Percentiles rank a stretch among this genome's conserved stretches.
phyloP scores from a whole-genome alignment of 2,113 vertebrate species.

The Eleginops maclovinus region DNA sequence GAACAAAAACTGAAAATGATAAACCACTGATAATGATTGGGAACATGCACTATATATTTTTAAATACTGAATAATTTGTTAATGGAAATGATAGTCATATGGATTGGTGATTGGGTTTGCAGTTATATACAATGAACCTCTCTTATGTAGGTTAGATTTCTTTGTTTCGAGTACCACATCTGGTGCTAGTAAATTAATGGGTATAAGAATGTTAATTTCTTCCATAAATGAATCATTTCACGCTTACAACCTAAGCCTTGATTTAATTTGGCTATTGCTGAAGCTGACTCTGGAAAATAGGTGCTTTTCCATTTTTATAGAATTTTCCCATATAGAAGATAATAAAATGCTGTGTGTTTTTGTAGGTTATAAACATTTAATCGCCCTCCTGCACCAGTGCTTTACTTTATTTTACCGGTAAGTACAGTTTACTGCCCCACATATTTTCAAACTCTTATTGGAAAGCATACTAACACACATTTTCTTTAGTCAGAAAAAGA shows the following conservation, averaged over 20 bases:
- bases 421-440: neutral
- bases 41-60: neutral
- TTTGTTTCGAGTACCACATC: neutral
- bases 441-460: neutral
- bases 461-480: neutral
- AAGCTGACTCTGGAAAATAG: neutral
- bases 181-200: neutral
- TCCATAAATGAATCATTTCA: neutral
- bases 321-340: conserved; percentile 3
- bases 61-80: neutral
- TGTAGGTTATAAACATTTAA: neutral
- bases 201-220: neutral
- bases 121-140: neutral
- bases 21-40: too few species aligned
- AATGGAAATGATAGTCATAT: neutral
- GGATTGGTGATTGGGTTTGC: neutral
- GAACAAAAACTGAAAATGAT: neutral
- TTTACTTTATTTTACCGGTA: neutral
- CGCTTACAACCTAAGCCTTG: neutral
- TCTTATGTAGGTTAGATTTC: neutral
- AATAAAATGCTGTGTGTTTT: conserved; percentile 7
- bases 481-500: neutral
- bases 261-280: neutral
- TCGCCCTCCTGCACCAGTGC: neutral
- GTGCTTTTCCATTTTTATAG: neutral